These are phyloP conservation scores for Arothron firmamentum DNA, from an alignment of 2,113 vertebrate species.

Conservation along the genomic window DNA sequence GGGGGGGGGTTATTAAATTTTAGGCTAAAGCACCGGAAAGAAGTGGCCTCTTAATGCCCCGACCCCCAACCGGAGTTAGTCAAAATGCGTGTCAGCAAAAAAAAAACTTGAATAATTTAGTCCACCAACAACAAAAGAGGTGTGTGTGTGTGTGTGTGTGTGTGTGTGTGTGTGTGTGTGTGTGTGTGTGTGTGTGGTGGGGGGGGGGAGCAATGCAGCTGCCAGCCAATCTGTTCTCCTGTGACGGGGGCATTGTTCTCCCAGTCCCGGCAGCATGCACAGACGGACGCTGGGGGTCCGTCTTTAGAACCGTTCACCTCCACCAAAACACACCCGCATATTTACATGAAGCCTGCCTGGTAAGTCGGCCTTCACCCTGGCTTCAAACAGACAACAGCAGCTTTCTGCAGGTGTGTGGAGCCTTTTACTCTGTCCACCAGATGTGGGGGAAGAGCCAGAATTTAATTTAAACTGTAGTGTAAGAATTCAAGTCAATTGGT, in stretches of 20 bases:
- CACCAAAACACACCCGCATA: slow-evolving; percentile 14
- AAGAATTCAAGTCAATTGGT: too few relatives aligned
- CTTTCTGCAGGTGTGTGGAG: too few relatives aligned
- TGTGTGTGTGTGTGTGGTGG: slow-evolving; percentile 3
- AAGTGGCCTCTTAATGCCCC: slow-evolving; percentile 38
- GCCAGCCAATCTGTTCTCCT: slow-evolving; percentile 91
- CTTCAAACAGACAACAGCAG: too few relatives aligned
- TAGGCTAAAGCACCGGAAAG: slow-evolving; percentile 21
- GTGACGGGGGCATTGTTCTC: slow-evolving; percentile 85
- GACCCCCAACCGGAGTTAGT: slow-evolving; percentile 77
- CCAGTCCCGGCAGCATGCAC: slow-evolving; percentile 77
- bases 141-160: slow-evolving; percentile 41
- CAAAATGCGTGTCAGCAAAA: slow-evolving; percentile 82
- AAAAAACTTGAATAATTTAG: slow-evolving; percentile 88
- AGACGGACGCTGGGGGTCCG: slow-evolving; percentile 74
- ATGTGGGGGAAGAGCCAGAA: too few relatives aligned
- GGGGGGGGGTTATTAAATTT: slow-evolving; percentile 7
- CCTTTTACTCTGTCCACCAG: too few relatives aligned
- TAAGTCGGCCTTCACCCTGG: slow-evolving; percentile 75
- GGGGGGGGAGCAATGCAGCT: slow-evolving; percentile 84
- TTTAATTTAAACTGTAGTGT: too few relatives aligned
- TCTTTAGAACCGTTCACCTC: slow-evolving; percentile 63
- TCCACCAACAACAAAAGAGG: slow-evolving; percentile 75
- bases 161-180: slow-evolving; percentile 59
- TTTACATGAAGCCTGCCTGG: slow-evolving; percentile 37